phyloP scores from a whole-genome alignment of 2,797 vertebrate genomes.

The Acestrorhynchus altus region DNA sequence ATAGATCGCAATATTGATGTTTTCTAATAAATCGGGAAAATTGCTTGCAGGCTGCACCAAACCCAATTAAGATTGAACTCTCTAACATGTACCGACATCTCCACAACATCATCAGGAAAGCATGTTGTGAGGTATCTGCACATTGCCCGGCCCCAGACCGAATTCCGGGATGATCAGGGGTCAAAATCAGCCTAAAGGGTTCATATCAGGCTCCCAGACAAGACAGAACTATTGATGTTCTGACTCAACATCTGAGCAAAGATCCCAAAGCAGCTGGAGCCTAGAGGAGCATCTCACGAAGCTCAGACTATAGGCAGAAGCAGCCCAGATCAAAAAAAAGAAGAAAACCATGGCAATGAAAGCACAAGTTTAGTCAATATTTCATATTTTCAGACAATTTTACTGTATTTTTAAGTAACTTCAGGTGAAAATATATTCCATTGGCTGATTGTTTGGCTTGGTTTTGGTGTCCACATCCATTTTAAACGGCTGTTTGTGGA shows the following conservation, averaged over 20 bases:
- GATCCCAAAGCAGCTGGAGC: not conserved
- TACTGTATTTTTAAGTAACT: too few relatives aligned
- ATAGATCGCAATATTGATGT: too few relatives aligned
- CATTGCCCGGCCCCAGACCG: too few relatives aligned
- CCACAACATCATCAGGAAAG: too few relatives aligned
- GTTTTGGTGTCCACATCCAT: not conserved
- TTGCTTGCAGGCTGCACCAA: too few relatives aligned
- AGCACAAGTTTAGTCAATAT: not conserved
- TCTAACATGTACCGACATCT: too few relatives aligned
- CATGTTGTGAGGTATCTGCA: too few relatives aligned
- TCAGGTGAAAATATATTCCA: too few relatives aligned
- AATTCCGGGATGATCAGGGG: not conserved
- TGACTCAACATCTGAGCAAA: not conserved
- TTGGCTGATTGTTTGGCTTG: too few relatives aligned
- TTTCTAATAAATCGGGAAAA: too few relatives aligned
- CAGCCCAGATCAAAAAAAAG: not conserved
- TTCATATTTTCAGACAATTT: not conserved
- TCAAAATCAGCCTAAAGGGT: not conserved
- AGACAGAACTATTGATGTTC: conserved; percentile 7
- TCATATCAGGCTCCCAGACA: not conserved
- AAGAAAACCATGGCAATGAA: not conserved
- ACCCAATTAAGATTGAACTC: too few relatives aligned
- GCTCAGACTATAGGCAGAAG: not conserved
- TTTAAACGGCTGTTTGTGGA: too few relatives aligned
- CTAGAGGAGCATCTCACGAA: not conserved